These are phyloP conservation scores for Tipula vernalis DNA, from an alignment of 2,888 invertebrate genomes.

Conservation along the genomic window DNA sequence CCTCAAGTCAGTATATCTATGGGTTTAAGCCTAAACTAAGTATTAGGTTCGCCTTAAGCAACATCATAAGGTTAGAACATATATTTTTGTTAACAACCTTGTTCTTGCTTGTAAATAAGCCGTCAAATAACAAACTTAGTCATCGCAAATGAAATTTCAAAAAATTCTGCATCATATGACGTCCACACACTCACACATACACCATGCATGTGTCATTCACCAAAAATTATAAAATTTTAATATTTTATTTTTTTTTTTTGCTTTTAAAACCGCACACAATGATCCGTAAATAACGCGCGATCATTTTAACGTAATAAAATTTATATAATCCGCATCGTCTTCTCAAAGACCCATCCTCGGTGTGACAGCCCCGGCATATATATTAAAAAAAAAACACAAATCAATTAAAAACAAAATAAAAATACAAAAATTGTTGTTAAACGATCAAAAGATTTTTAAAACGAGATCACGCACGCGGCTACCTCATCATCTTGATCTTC, in stretches of 20 bases:
- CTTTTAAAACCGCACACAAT: neutral
- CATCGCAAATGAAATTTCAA: neutral
- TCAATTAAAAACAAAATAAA: neutral
- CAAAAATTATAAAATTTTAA: neutral
- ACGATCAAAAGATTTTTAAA: neutral
- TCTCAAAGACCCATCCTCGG: neutral
- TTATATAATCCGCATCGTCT: neutral
- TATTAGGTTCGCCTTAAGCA: no score
- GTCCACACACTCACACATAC: neutral
- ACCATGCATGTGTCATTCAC: neutral
- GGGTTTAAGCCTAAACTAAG: no score
- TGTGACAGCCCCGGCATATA: neutral
- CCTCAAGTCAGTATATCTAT: no score
- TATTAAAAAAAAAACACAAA: neutral
- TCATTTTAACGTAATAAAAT: neutral
- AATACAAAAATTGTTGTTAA: neutral
- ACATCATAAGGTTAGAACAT: no score
- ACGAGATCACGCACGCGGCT: slow-evolving; percentile 4
- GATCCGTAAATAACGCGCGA: neutral
- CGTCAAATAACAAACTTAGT: neutral
- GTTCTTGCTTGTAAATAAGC: no score
- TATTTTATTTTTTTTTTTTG: neutral
- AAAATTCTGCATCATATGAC: neutral
- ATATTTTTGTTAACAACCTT: no score
- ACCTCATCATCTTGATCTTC: neutral